phyloP scores from a whole-genome alignment of 2,888 invertebrate species.

The Brachypterus glaber region DNA sequence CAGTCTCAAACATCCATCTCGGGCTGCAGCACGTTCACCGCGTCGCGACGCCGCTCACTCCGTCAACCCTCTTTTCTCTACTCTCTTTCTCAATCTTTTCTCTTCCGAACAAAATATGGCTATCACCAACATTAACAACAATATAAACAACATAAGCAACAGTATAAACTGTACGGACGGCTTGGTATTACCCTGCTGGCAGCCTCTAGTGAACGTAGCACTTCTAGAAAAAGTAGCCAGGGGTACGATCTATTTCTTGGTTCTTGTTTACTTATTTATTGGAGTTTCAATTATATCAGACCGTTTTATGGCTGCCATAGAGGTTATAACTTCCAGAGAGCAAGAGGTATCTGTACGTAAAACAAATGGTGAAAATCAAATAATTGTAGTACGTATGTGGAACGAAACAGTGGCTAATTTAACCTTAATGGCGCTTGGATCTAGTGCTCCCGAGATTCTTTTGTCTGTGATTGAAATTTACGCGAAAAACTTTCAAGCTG shows the following conservation, averaged over 20 bases:
- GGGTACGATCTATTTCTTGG: slow-evolving; percentile 82
- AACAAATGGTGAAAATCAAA: slow-evolving; percentile 77
- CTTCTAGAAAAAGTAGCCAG: slow-evolving; percentile 71
- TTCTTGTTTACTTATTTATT: slow-evolving; percentile 90
- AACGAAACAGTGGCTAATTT: slow-evolving; percentile 98
- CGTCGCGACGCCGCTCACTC: no score
- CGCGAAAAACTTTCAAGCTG: slow-evolving; percentile 90
- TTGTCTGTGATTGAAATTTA: slow-evolving; percentile 96
- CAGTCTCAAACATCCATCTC: no score
- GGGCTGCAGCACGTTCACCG: no score
- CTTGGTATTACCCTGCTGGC: slow-evolving; percentile 81
- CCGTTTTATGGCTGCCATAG: slow-evolving; percentile 98
- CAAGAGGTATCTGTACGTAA: slow-evolving; percentile 87
- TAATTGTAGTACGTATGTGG: slow-evolving; percentile 92
- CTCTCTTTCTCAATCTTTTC: no score
- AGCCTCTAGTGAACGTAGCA: slow-evolving; percentile 67
- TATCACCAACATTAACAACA: no score
- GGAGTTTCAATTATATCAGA: slow-evolving; percentile 99
- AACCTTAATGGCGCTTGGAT: slow-evolving; percentile 97
- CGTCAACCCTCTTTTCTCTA: no score
- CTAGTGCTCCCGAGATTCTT: slow-evolving; percentile 96
- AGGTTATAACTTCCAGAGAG: slow-evolving; percentile 92
- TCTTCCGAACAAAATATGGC: no score
- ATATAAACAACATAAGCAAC: no score
- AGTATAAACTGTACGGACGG: slow-evolving; percentile 69